These are phyloP conservation scores for Rhynchomys soricoides DNA, from an alignment of 2,113 vertebrate species.

Conservation along the genomic window DNA sequence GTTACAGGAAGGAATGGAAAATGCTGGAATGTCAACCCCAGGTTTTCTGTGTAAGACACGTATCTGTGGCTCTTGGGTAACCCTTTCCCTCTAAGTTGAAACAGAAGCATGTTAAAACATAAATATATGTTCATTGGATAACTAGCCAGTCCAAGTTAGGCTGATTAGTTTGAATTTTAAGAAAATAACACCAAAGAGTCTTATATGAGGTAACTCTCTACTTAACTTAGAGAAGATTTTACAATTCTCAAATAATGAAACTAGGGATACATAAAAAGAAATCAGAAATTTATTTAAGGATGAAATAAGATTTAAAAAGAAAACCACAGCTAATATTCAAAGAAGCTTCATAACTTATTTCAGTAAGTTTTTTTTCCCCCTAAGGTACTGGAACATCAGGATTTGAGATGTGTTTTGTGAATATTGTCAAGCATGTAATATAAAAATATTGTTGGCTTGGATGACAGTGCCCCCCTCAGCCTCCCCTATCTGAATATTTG, in stretches of 20 bases:
- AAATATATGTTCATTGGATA: not conserved
- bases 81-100: not conserved
- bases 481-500: not conserved
- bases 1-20: not conserved
- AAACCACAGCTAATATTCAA: not conserved
- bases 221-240: not conserved
- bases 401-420: not conserved
- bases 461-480: not conserved
- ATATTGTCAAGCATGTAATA: not conserved
- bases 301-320: slow-evolving; percentile 6
- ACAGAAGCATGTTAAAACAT: not conserved
- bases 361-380: not conserved
- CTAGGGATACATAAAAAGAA: not conserved
- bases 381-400: not conserved
- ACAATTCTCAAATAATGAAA: slow-evolving; percentile 13
- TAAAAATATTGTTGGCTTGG: not conserved
- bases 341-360: not conserved
- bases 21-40: not conserved
- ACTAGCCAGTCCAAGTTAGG: not conserved
- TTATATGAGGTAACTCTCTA: not conserved
- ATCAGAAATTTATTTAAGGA: not conserved
- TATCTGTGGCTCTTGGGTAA: accelerated
- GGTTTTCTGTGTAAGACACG: not conserved
- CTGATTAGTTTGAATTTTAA: not conserved
- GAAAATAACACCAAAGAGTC: not conserved